Base-by-base conservation (phyloP, 2,888 invertebrate species). In the Silvanus unidentatus region DNA sequence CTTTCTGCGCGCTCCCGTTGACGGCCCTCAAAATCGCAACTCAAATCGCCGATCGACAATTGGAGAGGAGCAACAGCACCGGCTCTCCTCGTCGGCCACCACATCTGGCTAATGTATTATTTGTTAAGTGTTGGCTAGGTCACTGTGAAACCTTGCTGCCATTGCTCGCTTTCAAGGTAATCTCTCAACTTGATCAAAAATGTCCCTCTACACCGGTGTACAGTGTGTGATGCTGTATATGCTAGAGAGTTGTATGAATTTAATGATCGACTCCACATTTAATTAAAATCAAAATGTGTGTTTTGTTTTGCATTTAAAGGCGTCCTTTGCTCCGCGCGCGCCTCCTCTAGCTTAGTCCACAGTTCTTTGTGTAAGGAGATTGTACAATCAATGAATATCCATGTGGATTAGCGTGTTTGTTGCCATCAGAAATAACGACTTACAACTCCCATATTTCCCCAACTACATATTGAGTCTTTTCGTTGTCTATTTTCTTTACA, bases 211-310 rank as follows among this genome's bases (percentile, higher is more conserved):
- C n/a, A n/a, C n/a, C n/a, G 22, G 22, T 5, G 22, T 65, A 65
- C 64, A 53, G n/a, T n/a, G n/a, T n/a, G n/a, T n/a, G n/a, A n/a
- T n/a, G n/a, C n/a, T n/a, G n/a, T n/a, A n/a, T n/a, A n/a, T n/a
- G n/a, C n/a, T 49, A 58, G 32, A 32, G 32, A 57, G 51, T 52
- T 47, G 57, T 57, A 60, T 60, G 55, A 59, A 57, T 60, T 68
- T 69, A 68, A 68, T 67, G 69, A 70, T 65, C 63, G 63, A 62
- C 60, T 62, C n/a, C 57, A 16, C 58, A 59, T 61, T 69, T 69
- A 70, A 71, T 71, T 71, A 69, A 69, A 69, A 69, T 66, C 63
- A 66, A 69, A 66, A 67, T 65, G 63, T 39, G 45, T 47, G 45
- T 45, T 50, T 53, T 38, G 47, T 45, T 36, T 45, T 44, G 54